Conservation (phyloP, 2,888 invertebrate species). For the Cephus spinipes region DNA sequence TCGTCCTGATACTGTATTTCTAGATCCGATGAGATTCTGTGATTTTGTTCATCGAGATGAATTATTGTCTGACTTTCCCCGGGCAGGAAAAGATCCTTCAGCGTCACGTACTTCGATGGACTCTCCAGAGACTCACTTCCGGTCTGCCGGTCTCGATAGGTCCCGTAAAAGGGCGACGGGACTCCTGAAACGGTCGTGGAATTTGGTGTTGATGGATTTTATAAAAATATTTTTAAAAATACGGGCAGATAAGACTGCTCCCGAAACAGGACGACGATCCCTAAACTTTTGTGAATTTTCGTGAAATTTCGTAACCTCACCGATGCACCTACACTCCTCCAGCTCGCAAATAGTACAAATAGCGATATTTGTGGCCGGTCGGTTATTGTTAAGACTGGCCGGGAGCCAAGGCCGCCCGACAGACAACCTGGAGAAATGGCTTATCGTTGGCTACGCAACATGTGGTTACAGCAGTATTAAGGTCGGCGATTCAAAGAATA, state of each 20-base stretch:
- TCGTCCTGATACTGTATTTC: no score
- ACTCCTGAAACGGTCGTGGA: conserved; percentile 56
- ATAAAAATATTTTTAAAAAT: no score
- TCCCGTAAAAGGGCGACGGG: conserved; percentile 68
- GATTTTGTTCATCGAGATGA: no score
- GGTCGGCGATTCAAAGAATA: not conserved
- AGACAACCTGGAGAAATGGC: conserved; percentile 21
- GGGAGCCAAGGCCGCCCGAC: conserved; percentile 13
- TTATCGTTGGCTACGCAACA: conserved; percentile 1
- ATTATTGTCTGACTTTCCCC: no score
- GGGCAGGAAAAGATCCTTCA: conserved; percentile 55
- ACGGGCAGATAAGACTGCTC: no score
- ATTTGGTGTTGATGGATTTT: no score
- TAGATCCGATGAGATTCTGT: no score
- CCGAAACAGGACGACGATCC: no score
- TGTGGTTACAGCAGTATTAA: not conserved
- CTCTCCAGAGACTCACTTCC: conserved; percentile 41
- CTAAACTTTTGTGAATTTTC: not conserved
- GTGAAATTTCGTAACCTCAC: conserved; percentile 8
- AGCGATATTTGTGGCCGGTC: conserved; percentile 12
- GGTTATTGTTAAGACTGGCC: conserved; percentile 21
- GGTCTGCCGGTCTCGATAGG: conserved; percentile 65
- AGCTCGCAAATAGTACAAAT: conserved; percentile 13
- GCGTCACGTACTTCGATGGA: conserved; percentile 50
- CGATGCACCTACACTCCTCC: conserved; percentile 4